Percentiles rank a stretch among this genome's conserved stretches.
phyloP scores from a whole-genome alignment of 2,888 invertebrate genomes.

The Bhutanitis thaidina region DNA sequence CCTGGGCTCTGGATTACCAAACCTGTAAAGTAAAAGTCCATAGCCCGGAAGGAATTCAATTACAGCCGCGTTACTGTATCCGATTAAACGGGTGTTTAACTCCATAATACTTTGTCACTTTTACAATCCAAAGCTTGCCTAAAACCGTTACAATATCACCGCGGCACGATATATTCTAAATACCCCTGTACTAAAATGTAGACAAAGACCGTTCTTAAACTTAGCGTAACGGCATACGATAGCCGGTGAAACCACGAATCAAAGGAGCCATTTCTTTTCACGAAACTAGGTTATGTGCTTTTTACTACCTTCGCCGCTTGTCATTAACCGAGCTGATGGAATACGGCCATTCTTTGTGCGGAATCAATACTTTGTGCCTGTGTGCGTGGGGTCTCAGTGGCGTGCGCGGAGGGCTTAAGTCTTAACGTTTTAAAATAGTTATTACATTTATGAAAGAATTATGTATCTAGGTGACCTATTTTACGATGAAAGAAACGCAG shows the following conservation, averaged over 20 bases:
- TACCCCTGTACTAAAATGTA: background rate
- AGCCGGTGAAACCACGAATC: slow-evolving; percentile 12
- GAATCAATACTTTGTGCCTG: slow-evolving; percentile 5
- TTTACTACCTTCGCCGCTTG: slow-evolving; percentile 3
- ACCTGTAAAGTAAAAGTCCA: too few species aligned
- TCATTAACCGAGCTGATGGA: slow-evolving; percentile 5
- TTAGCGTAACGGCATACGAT: slow-evolving; percentile 4
- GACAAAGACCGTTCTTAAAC: background rate
- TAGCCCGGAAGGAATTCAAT: too few species aligned
- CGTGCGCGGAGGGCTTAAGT: slow-evolving; percentile 3
- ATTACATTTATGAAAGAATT: background rate
- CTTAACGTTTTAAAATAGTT: background rate
- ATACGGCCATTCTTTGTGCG: background rate
- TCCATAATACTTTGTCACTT: background rate
- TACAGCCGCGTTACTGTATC: too few species aligned
- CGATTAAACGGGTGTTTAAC: too few species aligned
- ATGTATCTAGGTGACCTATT: too few species aligned
- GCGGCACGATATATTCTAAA: background rate
- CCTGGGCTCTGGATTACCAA: too few species aligned
- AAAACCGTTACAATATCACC: background rate
- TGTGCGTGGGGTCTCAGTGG: background rate
- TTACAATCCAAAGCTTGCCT: background rate
- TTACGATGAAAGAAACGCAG: too few species aligned
- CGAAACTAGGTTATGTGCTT: slow-evolving; percentile 15
- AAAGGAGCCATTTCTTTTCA: slow-evolving; percentile 15